Percentiles rank a stretch among this genome's conserved stretches.
Conservation (phyloP, 2,888 invertebrate species). For the Oligia strigilis region DNA sequence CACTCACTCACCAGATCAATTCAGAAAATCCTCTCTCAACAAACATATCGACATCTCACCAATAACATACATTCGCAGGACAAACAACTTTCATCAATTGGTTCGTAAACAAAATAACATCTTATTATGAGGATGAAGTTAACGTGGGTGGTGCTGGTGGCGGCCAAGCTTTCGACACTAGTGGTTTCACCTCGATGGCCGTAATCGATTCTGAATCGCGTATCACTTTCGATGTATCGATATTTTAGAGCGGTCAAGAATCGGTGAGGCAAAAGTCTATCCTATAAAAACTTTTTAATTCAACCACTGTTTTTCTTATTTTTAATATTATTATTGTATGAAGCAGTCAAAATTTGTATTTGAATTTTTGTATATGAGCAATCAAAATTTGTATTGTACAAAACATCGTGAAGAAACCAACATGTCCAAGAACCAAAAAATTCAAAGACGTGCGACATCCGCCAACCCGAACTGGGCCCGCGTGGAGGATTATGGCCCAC, state of each 20-base stretch:
- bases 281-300: background rate
- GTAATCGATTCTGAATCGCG: constrained; percentile 79
- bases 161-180: constrained; percentile 72
- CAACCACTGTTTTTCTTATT: background rate
- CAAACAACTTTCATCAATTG: constrained; percentile 70
- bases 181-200: constrained; percentile 70
- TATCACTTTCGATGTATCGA: constrained; percentile 74
- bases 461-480: too few relatives aligned
- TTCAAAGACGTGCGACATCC: too few relatives aligned
- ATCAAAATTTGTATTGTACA: too few relatives aligned
- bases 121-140: constrained; percentile 78
- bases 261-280: background rate
- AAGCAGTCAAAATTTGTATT: too few relatives aligned
- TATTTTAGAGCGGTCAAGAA: constrained; percentile 22
- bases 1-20: background rate
- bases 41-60: constrained; percentile 11
- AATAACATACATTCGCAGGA: constrained; percentile 50
- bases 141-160: constrained; percentile 76
- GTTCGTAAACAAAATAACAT: constrained; percentile 69
- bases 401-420: background rate
- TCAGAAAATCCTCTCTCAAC: background rate
- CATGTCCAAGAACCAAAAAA: background rate
- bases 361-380: too few relatives aligned
- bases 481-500: background rate
- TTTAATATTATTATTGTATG: background rate